These are phyloP conservation scores for Sclerodermus sp. DNA, from an alignment of 2,888 invertebrate genomes.

Conservation along the genomic window DNA sequence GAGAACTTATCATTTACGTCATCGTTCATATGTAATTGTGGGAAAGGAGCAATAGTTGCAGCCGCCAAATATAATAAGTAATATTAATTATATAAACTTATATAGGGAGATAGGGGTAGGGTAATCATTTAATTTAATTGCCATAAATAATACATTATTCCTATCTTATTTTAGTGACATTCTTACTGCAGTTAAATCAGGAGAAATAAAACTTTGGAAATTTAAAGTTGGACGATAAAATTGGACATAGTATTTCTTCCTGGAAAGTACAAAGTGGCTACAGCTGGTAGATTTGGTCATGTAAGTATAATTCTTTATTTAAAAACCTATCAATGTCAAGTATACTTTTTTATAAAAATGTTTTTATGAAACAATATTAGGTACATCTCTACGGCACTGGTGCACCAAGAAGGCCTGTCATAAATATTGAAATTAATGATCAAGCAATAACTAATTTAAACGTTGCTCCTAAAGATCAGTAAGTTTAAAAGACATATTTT, in stretches of 20 bases:
- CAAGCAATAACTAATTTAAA: slow-evolving; percentile 73
- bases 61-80: slow-evolving; percentile 47
- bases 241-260: slow-evolving; percentile 76
- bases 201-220: slow-evolving; percentile 67
- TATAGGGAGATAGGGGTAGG: no score
- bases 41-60: slow-evolving; percentile 44
- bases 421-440: slow-evolving; percentile 69
- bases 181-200: slow-evolving; percentile 65
- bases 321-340: no score
- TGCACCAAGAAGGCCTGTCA: slow-evolving; percentile 77
- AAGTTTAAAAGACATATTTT: no score
- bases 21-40: slow-evolving; percentile 41
- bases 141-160: no score
- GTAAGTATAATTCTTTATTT: no score
- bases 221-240: slow-evolving; percentile 55
- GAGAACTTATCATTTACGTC: slow-evolving; percentile 58
- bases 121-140: no score
- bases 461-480: slow-evolving; percentile 66
- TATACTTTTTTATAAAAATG: no score
- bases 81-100: no score
- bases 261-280: slow-evolving; percentile 68
- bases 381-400: no score
- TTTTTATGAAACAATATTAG: no score
- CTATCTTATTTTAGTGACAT: slow-evolving; percentile 46
- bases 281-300: no score